These are phyloP conservation scores for Bradypodion ventrale DNA, from an alignment of 2,797 vertebrate genomes.

Conservation along the genomic window DNA sequence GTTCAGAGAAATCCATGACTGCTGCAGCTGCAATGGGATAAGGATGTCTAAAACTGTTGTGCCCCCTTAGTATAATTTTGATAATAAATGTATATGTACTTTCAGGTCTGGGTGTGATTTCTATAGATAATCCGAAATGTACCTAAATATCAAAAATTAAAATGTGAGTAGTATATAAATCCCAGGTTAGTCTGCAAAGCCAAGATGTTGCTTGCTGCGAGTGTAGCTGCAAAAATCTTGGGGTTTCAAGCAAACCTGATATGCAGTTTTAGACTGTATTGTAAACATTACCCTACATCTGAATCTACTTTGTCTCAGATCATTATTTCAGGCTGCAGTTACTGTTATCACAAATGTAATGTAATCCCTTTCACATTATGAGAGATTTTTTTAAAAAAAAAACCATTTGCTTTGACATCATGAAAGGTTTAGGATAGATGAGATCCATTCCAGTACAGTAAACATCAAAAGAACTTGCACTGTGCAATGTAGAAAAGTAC, in stretches of 20 bases:
- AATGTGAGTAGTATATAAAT: neutral
- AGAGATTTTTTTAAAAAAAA: neutral
- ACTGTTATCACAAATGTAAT: constrained; percentile 11
- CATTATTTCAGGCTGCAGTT: constrained; percentile 6
- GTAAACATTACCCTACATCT: neutral
- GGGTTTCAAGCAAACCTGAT: neutral
- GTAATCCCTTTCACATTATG: neutral
- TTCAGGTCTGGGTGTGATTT: neutral
- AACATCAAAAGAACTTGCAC: rapidly evolving
- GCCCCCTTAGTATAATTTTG: neutral
- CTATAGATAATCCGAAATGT: neutral
- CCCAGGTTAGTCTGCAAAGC: neutral
- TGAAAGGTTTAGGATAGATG: neutral
- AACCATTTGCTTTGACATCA: constrained; percentile 7
- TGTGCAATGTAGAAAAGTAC: rapidly evolving
- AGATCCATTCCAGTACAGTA: neutral
- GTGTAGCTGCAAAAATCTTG: neutral
- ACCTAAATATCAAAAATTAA: neutral
- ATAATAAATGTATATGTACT: neutral
- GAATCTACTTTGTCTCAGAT: constrained; percentile 7
- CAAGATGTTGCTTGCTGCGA: neutral
- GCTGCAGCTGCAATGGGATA: neutral
- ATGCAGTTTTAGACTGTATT: neutral
- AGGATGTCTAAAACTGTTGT: neutral
- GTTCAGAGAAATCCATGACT: constrained; percentile 55